phyloP scores from a whole-genome alignment of 30 jellyfish, hydroid and myxozoan genomes.

The Hydra vulgaris region DNA sequence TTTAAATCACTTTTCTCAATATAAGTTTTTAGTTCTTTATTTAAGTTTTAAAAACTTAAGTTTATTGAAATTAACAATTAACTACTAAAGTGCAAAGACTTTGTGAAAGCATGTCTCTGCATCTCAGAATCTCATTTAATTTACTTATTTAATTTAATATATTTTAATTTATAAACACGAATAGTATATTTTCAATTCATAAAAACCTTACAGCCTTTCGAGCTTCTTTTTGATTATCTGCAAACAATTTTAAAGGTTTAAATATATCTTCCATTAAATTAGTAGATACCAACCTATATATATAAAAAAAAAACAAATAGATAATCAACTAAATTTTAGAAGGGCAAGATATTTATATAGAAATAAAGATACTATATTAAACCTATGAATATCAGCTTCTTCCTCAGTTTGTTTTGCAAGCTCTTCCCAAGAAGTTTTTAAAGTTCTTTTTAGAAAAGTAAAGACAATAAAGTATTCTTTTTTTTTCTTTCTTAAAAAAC shows the following conservation, averaged over 20 bases:
- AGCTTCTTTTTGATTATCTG: conserved; percentile 63
- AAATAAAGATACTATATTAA: background rate
- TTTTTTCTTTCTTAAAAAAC: too few relatives aligned
- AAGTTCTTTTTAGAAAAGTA: conserved; percentile 31
- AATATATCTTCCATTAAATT: conserved; percentile 64
- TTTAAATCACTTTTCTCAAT: too few relatives aligned
- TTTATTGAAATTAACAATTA: too few relatives aligned
- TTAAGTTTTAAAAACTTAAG: too few relatives aligned
- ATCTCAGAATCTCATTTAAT: too few relatives aligned
- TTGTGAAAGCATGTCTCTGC: too few relatives aligned
- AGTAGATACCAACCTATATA: conserved; percentile 40
- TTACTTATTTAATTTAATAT: too few relatives aligned
- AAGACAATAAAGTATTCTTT: background rate
- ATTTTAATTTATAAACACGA: background rate
- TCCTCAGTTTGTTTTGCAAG: conserved; percentile 52
- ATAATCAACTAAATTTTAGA: too few relatives aligned
- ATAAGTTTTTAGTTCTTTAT: too few relatives aligned
- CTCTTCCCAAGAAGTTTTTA: conserved; percentile 68
- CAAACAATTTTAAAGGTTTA: conserved; percentile 74
- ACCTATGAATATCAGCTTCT: conserved; percentile 79
- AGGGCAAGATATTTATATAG: too few relatives aligned
- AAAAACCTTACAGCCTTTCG: conserved; percentile 51
- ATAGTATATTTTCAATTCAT: background rate
- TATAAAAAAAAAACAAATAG: background rate
- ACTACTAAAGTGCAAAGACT: too few relatives aligned